These are phyloP conservation scores for Aleiodes sp. DNA, from an alignment of 1,140 invertebrate species.

Conservation along the genomic window DNA sequence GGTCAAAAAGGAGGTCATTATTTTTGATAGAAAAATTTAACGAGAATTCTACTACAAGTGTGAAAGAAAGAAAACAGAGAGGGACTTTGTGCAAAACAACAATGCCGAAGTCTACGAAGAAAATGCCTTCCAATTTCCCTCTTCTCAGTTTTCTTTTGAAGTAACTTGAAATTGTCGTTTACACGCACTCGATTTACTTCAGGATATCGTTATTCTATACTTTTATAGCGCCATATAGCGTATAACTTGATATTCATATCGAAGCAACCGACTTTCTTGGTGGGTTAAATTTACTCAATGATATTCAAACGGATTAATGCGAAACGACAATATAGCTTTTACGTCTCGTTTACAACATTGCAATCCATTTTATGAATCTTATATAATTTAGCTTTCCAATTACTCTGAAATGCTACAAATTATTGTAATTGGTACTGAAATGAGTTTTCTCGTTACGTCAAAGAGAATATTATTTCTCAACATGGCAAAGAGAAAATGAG, in stretches of 20 bases:
- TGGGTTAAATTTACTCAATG: too few species aligned
- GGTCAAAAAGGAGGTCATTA: not conserved
- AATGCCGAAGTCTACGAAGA: not conserved
- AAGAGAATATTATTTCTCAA: not conserved
- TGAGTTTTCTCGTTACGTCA: constrained; percentile 1
- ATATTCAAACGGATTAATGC: too few species aligned
- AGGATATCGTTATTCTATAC: not conserved
- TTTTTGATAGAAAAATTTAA: not conserved
- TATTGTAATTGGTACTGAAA: not conserved
- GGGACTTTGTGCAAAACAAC: not conserved
- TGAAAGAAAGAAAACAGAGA: not conserved
- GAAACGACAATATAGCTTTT: too few species aligned
- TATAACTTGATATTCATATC: constrained; percentile 5
- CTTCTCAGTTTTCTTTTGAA: not conserved
- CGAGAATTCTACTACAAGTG: not conserved
- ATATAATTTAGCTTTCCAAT: too few species aligned
- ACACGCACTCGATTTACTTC: constrained; percentile 2
- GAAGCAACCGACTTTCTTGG: too few species aligned
- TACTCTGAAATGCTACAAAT: not conserved
- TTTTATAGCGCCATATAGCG: constrained; percentile 1
- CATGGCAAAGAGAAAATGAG: not conserved
- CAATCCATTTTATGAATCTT: too few species aligned
- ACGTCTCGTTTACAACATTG: too few species aligned
- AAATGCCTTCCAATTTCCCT: constrained; percentile 11
- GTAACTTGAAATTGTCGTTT: not conserved